A percentile compares a stretch with the other conserved stretches of the same genome.
Conservation (phyloP, 2,888 invertebrate genomes). For the Elmis aenea region DNA sequence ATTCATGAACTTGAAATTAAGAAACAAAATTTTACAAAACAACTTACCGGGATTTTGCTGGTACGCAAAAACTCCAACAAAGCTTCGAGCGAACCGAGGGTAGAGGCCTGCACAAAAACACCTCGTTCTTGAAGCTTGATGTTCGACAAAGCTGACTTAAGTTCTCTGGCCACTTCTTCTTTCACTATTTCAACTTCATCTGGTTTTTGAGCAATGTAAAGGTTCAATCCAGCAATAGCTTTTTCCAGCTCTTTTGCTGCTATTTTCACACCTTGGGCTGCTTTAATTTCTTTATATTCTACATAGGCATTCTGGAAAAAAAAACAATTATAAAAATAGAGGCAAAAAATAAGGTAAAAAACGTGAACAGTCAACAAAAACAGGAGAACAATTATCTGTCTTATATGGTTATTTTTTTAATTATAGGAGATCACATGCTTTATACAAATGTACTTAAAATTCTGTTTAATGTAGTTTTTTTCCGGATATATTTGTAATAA, state of each 20-base stretch:
- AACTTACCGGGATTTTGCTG: conserved; percentile 89
- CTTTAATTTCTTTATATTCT: conserved; percentile 90
- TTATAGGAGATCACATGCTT: too few relatives aligned
- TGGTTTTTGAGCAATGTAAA: conserved; percentile 84
- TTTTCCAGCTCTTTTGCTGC: conserved; percentile 98
- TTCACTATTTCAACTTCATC: conserved; percentile 87
- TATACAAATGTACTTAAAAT: too few relatives aligned
- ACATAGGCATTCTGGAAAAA: conserved; percentile 76
- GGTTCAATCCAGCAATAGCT: conserved; percentile 91
- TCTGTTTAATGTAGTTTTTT: too few relatives aligned
- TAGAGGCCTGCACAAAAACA: conserved; percentile 99
- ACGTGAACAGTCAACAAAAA: too few relatives aligned
- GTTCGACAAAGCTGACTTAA: conserved; percentile 84
- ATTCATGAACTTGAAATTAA: neutral
- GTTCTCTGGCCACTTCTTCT: conserved; percentile 82
- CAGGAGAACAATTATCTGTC: too few relatives aligned
- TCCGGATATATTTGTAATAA: too few relatives aligned
- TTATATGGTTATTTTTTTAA: too few relatives aligned
- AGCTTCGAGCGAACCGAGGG: conserved; percentile 97
- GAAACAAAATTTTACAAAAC: too few relatives aligned
- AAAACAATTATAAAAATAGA: conserved; percentile 17
- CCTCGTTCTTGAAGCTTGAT: conserved; percentile 90
- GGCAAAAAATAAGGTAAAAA: too few relatives aligned
- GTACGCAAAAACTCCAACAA: conserved; percentile 85
- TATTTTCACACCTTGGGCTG: conserved; percentile 97